Base-by-base conservation (phyloP, 1,140 invertebrate genomes). In the Monomorium pharaonis region DNA sequence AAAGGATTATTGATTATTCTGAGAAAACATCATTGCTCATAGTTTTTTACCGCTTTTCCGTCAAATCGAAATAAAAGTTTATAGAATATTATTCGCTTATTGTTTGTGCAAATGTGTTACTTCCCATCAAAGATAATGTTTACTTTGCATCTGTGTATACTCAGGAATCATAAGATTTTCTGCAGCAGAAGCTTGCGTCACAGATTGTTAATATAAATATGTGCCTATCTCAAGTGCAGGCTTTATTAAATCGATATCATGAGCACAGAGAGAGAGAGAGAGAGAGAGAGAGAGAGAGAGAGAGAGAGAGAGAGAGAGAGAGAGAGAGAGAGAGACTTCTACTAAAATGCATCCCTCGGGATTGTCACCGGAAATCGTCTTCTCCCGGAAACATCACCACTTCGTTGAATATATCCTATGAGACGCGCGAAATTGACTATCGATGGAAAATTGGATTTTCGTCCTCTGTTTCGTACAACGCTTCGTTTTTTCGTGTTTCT, bases 231-330 rank as follows among this genome's bases (percentile, higher is more conserved):
- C 21, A 49, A 67, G 62, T 37, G 60, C 21, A 27, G 18, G 33
- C 30, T 72, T 83, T 83, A 74, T 83, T 83, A 83, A 81, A 51
- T 80, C 47, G 63, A 33, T 80, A 80, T 69, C 33, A 56, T 47
- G 16, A 37, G 6, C 2, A 44, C 27, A n/a, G 44, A 10, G 44
- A 44, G 44, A 14, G 10, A 72, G 18, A 30, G 33, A 44, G 44
- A 14, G 10, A 72, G 18, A 30, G 33, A n/a, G 44, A 10, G 44
- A 44, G 44, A 14, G 10, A 72, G 18, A 30, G 33, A n/a, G 44
- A 10, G 44, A 44, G 44, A 14, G 10, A 72, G 18, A 30, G 33
- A n/a, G n/a, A n/a, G n/a, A n/a, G n/a, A n/a, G n/a, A n/a, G n/a
- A n/a, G 37, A 7, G 37, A 42, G 37, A 7, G 37, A 70, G 24